phyloP scores from a whole-genome alignment of 1,140 invertebrate genomes.

The Antheraea mylitta region DNA sequence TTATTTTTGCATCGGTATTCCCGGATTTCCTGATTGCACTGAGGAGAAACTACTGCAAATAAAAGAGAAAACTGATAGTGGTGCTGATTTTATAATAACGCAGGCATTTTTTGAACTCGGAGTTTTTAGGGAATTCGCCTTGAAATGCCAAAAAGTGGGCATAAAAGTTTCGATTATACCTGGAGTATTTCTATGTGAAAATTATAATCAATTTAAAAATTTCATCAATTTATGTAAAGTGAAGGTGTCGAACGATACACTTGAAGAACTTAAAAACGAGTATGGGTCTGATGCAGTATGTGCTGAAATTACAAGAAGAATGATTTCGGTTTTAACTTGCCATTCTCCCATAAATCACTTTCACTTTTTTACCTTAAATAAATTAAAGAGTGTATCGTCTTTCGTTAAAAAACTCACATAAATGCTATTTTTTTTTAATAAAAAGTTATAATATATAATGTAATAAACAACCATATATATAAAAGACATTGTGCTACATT shows the following conservation, averaged over 20 bases:
- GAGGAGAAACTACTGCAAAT: constrained; percentile 45
- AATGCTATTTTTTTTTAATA: neutral
- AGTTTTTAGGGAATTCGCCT: constrained; percentile 42
- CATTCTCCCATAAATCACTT: constrained; percentile 38
- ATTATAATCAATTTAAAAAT: constrained; percentile 36
- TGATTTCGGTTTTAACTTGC: constrained; percentile 34
- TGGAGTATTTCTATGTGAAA: constrained; percentile 61
- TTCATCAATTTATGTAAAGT: constrained; percentile 57
- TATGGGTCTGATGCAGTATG: constrained; percentile 25
- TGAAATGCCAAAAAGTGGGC: constrained; percentile 43
- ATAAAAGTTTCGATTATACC: constrained; percentile 59
- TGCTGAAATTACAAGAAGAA: constrained; percentile 33
- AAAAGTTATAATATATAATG: too few species aligned
- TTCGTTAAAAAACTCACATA: constrained; percentile 29
- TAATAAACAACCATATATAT: too few species aligned
- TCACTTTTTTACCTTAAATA: constrained; percentile 65
- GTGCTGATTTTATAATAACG: constrained; percentile 69
- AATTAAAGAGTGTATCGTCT: constrained; percentile 35
- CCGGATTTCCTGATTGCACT: constrained; percentile 47
- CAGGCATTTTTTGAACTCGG: constrained; percentile 65
- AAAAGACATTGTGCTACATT: too few species aligned
- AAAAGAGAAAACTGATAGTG: constrained; percentile 58
- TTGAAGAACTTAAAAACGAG: constrained; percentile 28
- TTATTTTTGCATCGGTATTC: constrained; percentile 71
- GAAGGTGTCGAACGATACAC: constrained; percentile 36